Conservation (phyloP, 2,888 invertebrate genomes). For the Microplitis manilae region DNA sequence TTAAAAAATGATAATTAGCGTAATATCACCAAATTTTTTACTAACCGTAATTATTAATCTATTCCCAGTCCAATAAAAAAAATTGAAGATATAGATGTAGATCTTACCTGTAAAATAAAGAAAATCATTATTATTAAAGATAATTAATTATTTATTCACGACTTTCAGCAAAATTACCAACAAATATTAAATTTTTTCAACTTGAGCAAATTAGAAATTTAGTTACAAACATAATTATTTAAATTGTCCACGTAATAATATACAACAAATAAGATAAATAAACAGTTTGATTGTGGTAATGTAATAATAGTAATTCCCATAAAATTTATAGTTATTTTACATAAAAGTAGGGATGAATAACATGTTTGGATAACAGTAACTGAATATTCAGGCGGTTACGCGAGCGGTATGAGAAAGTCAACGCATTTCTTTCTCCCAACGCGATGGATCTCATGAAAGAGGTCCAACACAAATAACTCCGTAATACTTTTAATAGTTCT, state of each 20-base stretch:
- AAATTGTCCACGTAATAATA: neutral
- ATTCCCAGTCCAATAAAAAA: neutral
- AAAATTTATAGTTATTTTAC: neutral
- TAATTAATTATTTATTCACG: neutral
- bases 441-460: constrained; percentile 48
- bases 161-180: neutral
- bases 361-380: constrained; percentile 5
- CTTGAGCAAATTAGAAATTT: no score
- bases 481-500: neutral
- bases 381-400: constrained; percentile 52
- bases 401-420: constrained; percentile 63
- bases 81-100: neutral
- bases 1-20: no score
- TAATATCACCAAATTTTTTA: neutral
- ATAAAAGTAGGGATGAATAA: constrained; percentile 5
- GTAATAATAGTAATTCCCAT: neutral
- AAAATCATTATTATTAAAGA: neutral
- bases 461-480: neutral
- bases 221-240: no score
- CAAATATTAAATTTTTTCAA: constrained; percentile 1
- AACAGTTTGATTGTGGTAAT: neutral
- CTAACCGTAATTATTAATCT: neutral
- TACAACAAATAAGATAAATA: neutral
- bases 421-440: constrained; percentile 59
- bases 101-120: neutral